Conservation (phyloP, 1,140 invertebrate genomes). For the Andrena cerasifolii region DNA sequence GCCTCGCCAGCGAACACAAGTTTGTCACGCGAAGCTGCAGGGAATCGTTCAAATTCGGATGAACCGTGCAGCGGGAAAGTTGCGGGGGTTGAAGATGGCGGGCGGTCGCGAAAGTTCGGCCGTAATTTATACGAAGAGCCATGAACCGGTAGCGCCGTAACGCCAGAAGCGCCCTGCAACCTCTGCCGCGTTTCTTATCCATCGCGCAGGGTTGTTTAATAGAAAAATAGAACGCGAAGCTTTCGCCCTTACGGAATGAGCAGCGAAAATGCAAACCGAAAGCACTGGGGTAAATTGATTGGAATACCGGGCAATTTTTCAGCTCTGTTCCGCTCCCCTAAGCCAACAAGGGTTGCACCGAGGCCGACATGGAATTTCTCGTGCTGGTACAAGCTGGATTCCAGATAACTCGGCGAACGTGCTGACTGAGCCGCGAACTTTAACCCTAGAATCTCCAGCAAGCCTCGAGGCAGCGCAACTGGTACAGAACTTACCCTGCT, state of each 20-base stretch:
- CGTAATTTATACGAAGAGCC: constrained; percentile 19
- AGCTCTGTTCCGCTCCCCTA: not conserved
- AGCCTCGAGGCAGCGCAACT: not conserved
- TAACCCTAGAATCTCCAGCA: constrained; percentile 13
- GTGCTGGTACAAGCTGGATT: constrained; percentile 24
- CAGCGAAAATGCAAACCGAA: not conserved
- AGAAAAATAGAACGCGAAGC: too few species aligned
- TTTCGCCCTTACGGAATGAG: too few species aligned
- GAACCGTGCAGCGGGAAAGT: not conserved
- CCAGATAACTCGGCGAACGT: constrained; percentile 10
- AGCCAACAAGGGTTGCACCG: constrained; percentile 11
- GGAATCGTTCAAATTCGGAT: constrained; percentile 23
- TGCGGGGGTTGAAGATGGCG: too few species aligned
- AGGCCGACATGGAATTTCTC: constrained; percentile 4
- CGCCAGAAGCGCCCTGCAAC: not conserved
- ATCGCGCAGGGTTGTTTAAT: too few species aligned
- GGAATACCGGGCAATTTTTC: not conserved
- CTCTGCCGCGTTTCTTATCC: not conserved
- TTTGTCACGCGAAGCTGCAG: not conserved
- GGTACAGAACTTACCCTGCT: constrained; percentile 16
- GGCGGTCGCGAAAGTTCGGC: constrained; percentile 1
- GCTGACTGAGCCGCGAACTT: constrained; percentile 21
- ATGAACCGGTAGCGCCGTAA: not conserved
- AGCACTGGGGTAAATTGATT: not conserved
- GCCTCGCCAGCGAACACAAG: not conserved